Conservation (phyloP, 2,888 invertebrate species). For the Timandra comae region DNA sequence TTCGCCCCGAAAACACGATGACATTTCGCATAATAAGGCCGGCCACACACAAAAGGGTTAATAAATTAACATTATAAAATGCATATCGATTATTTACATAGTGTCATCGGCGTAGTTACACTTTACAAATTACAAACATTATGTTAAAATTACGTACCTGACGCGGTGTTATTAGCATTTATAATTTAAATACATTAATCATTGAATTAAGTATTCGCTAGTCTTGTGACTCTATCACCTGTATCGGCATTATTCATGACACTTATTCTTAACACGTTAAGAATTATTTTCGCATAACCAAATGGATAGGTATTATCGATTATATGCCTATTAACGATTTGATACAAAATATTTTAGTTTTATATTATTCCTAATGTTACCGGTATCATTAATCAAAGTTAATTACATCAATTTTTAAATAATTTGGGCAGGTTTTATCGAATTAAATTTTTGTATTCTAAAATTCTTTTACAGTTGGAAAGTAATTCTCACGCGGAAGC, state of each 20-base stretch:
- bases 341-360: no score
- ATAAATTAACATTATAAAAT: constrained; percentile 7
- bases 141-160: constrained; percentile 36
- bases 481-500: constrained; percentile 55
- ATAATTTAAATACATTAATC: constrained; percentile 55
- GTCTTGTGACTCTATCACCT: neutral
- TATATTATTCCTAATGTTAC: no score
- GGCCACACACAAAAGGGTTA: constrained; percentile 33
- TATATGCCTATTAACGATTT: no score
- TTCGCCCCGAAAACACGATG: constrained; percentile 30
- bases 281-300: no score
- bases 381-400: no score
- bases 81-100: constrained; percentile 1
- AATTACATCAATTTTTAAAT: no score
- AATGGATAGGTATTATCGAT: no score
- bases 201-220: constrained; percentile 39
- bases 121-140: constrained; percentile 47
- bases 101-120: constrained; percentile 2
- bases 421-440: no score
- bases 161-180: constrained; percentile 58
- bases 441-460: no score
- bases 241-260: no score
- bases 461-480: no score
- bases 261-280: no score
- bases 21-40: constrained; percentile 30